Evolutionary conservation across 35 echinoderm and acorn worm genomes (phyloP).

Genomic region (Patiria miniata): DNA sequence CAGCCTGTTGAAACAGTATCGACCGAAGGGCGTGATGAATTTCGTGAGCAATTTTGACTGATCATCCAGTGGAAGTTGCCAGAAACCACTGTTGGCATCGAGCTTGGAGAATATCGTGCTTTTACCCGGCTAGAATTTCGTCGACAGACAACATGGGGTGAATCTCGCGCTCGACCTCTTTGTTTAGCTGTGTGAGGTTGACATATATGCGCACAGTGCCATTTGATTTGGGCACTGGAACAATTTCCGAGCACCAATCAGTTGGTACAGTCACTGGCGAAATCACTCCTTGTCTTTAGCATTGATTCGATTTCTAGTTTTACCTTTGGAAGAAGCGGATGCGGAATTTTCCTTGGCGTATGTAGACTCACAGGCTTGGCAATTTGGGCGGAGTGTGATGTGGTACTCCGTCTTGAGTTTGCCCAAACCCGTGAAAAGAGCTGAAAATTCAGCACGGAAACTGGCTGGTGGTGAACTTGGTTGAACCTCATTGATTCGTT

Average conservation of each 20-base stretch:
- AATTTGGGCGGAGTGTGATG: conserved; percentile 37
- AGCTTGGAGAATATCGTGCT: conserved; percentile 55
- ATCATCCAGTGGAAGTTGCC: conserved; percentile 56
- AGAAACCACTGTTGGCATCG: conserved; percentile 67
- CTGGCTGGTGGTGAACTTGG: background rate
- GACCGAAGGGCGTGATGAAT: conserved; percentile 63
- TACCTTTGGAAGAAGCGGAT: conserved; percentile 38
- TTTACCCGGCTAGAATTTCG: conserved; percentile 19
- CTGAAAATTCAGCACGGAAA: conserved; percentile 25
- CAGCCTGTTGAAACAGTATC: conserved; percentile 57
- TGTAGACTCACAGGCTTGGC: conserved; percentile 21
- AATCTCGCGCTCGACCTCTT: conserved; percentile 32
- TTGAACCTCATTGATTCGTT: conserved; percentile 26
- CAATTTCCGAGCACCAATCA: conserved; percentile 60
- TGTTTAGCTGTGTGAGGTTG: conserved; percentile 58
- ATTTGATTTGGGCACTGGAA: conserved; percentile 55
- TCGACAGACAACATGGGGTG: conserved; percentile 60
- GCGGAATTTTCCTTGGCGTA: conserved; percentile 41
- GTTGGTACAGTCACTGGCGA: conserved; percentile 57
- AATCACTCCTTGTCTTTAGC: conserved; percentile 52
- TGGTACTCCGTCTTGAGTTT: conserved; percentile 39
- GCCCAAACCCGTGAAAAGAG: conserved; percentile 52
- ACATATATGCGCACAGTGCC: conserved; percentile 46
- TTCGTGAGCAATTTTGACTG: conserved; percentile 52
- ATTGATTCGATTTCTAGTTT: conserved; percentile 42